Conservation (phyloP, 2,113 vertebrate genomes). For the Mesocricetus auratus region DNA sequence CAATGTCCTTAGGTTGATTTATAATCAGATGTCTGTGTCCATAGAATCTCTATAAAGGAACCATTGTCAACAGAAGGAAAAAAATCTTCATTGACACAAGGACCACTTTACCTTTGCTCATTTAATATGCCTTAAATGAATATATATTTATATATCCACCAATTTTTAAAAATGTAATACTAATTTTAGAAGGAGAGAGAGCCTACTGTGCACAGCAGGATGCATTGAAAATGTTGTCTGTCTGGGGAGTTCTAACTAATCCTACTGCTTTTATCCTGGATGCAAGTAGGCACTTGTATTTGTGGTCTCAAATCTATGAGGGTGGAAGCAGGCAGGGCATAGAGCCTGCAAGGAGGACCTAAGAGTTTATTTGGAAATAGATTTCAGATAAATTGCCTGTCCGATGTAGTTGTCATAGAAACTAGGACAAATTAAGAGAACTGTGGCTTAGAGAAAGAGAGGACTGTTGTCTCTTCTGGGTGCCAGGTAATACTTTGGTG, state of each 20-base stretch:
- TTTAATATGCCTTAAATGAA: background rate
- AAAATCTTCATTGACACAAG: background rate
- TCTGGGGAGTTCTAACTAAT: background rate
- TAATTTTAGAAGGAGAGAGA: background rate
- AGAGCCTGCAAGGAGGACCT: background rate
- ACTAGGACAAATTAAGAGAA: background rate
- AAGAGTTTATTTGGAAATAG: background rate
- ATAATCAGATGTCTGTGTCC: background rate
- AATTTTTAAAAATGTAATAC: background rate
- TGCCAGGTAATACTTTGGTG: background rate
- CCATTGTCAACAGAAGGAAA: background rate
- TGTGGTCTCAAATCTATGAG: background rate
- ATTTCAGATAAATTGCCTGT: background rate
- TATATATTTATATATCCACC: background rate
- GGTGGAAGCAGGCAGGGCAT: background rate
- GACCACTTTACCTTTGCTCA: background rate
- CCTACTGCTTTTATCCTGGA: background rate
- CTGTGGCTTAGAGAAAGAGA: background rate
- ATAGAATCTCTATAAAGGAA: background rate
- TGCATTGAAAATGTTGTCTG: background rate
- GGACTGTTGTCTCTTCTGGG: background rate
- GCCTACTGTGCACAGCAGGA: background rate
- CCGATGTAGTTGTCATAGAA: background rate
- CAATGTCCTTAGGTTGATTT: background rate
- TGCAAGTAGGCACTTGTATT: background rate